Percentiles rank a stretch among this genome's conserved stretches.
phyloP scores from a whole-genome alignment of 2,888 invertebrate species.

The Podotricha telesiphe region DNA sequence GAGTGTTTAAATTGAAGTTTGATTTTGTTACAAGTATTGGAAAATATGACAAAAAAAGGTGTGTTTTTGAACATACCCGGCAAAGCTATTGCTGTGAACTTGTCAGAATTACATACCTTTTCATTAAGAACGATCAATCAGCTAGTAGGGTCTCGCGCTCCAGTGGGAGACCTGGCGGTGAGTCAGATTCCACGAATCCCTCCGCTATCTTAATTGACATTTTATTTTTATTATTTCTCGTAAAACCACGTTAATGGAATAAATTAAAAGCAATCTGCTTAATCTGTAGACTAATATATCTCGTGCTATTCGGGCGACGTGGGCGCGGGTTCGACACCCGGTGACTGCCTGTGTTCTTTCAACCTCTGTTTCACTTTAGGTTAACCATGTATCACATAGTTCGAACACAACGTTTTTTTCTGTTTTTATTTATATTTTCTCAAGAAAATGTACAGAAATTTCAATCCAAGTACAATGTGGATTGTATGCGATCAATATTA shows the following conservation, averaged over 20 bases:
- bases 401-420: neutral
- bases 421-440: too few species aligned
- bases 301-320: conserved; percentile 2
- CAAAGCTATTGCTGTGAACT: neutral
- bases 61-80: neutral
- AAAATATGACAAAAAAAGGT: neutral
- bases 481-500: too few species aligned
- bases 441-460: too few species aligned
- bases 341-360: conserved; percentile 13
- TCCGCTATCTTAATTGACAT: conserved; percentile 34
- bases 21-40: too few species aligned
- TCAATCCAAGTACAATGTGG: too few species aligned
- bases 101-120: neutral
- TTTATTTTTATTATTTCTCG: conserved; percentile 33
- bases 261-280: conserved; percentile 33
- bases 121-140: neutral
- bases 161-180: conserved; percentile 6
- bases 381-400: neutral
- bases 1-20: too few species aligned
- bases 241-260: conserved; percentile 31
- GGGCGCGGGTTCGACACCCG: conserved; percentile 28
- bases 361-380: conserved; percentile 16
- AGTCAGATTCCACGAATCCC: conserved; percentile 27
- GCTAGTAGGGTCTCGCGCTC: neutral
- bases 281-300: conserved; percentile 37